Evolutionary conservation across 2,888 invertebrate genomes (phyloP).

Genomic region (Abscondita cerata): DNA sequence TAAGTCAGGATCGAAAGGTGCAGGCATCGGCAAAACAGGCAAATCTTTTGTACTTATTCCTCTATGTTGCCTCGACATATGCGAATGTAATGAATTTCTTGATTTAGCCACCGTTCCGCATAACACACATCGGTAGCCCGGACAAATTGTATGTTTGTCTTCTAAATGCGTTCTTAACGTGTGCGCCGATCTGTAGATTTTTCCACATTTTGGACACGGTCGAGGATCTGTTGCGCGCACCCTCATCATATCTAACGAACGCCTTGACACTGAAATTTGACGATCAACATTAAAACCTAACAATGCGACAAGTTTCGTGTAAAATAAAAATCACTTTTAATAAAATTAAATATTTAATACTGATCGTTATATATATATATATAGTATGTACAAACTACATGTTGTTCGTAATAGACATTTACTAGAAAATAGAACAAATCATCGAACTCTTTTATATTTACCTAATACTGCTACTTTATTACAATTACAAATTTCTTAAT

Average conservation of each 20-base stretch:
- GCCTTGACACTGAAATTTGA: slow-evolving; percentile 68
- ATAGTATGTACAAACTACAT: slow-evolving; percentile 22
- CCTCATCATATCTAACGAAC: slow-evolving; percentile 83
- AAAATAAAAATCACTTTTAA: not conserved
- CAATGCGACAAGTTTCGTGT: no score
- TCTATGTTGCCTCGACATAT: slow-evolving; percentile 92
- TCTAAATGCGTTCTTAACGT: slow-evolving; percentile 90
- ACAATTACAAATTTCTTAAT: no score
- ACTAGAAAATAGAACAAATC: no score
- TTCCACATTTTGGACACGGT: slow-evolving; percentile 92
- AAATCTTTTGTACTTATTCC: slow-evolving; percentile 93
- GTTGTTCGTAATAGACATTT: no score
- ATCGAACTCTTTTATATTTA: no score
- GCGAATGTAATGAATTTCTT: slow-evolving; percentile 89
- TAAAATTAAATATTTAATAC: slow-evolving; percentile 23
- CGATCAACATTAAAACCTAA: not conserved
- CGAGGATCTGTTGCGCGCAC: slow-evolving; percentile 91
- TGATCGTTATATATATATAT: no score
- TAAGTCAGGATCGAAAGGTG: slow-evolving; percentile 88
- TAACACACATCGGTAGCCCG: slow-evolving; percentile 89
- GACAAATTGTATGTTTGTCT: slow-evolving; percentile 92
- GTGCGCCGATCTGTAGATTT: slow-evolving; percentile 91
- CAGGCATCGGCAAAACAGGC: slow-evolving; percentile 91
- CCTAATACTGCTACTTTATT: no score
- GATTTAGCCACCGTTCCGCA: slow-evolving; percentile 94